Percentiles rank a stretch among this genome's conserved stretches.
Conservation (phyloP, 1,140 invertebrate species). For the Scaptomyza pallida region DNA sequence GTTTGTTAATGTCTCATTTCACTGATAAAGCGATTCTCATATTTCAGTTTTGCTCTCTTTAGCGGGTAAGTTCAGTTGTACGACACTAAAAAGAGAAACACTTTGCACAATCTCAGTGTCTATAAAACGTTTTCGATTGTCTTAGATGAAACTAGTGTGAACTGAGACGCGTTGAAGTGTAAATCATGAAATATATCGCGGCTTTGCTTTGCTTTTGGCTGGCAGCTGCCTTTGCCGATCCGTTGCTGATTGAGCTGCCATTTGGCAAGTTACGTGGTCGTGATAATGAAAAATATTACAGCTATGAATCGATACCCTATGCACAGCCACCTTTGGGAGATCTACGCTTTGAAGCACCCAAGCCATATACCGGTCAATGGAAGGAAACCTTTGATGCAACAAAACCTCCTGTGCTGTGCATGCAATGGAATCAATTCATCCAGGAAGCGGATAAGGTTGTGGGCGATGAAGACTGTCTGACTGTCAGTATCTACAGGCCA, state of each 20-base stretch:
- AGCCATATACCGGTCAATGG: slow-evolving; percentile 24
- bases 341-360: background rate
- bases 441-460: slow-evolving; percentile 22
- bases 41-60: too few species aligned
- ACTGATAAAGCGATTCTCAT: too few species aligned
- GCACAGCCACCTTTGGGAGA: slow-evolving; percentile 1
- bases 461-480: slow-evolving; percentile 81
- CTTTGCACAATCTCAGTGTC: too few species aligned
- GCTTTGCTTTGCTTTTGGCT: slow-evolving; percentile 2
- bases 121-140: background rate
- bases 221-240: background rate
- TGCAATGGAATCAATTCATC: slow-evolving; percentile 47
- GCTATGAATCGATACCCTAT: slow-evolving; percentile 32
- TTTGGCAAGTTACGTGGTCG: slow-evolving; percentile 84
- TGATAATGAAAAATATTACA: slow-evolving; percentile 77
- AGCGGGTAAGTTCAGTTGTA: too few species aligned
- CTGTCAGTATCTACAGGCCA: slow-evolving; percentile 78
- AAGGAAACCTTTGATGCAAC: slow-evolving; percentile 11
- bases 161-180: background rate
- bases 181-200: slow-evolving; percentile 7
- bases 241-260: slow-evolving; percentile 48
- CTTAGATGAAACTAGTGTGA: background rate
- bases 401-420: slow-evolving; percentile 18
- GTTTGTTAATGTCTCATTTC: too few species aligned
- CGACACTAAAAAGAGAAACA: background rate